A percentile compares a stretch with the other conserved stretches of the same genome.
These are phyloP conservation scores for Thera britannica DNA, from an alignment of 2,888 invertebrate genomes.

Conservation along the genomic window DNA sequence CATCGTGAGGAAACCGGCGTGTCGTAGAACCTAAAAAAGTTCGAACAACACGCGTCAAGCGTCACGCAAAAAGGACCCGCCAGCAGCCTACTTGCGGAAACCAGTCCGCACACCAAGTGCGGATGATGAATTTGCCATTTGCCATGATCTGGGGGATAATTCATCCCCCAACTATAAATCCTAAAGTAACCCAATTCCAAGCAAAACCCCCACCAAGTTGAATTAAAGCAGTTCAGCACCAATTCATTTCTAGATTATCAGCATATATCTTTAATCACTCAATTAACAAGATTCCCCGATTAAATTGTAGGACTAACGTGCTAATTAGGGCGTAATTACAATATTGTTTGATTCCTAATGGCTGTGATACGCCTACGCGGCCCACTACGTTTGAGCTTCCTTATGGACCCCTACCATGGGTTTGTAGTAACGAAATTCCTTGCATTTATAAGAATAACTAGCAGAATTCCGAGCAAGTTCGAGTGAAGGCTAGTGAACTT, in stretches of 20 bases:
- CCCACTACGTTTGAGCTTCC: constrained; percentile 25
- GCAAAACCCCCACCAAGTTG: neutral
- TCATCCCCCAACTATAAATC: too few species aligned
- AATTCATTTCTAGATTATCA: neutral
- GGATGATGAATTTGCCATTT: too few species aligned
- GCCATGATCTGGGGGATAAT: too few species aligned
- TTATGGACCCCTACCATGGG: constrained; percentile 21
- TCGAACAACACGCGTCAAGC: too few species aligned
- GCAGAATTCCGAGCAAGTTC: too few species aligned
- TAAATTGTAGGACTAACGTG: constrained; percentile 24
- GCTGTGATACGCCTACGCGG: constrained; percentile 43
- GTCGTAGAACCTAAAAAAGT: too few species aligned
- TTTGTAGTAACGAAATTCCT: neutral
- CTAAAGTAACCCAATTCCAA: neutral
- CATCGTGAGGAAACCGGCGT: too few species aligned
- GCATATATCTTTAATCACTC: constrained; percentile 6
- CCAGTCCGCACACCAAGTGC: too few species aligned
- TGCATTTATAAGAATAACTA: neutral
- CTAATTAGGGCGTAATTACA: constrained; percentile 45
- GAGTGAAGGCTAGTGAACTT: too few species aligned
- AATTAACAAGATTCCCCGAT: constrained; percentile 21
- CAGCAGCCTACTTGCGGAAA: too few species aligned
- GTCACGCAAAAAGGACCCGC: too few species aligned
- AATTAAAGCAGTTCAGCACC: neutral
- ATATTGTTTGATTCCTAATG: constrained; percentile 46